Evolutionary conservation across 2,113 vertebrate species (phyloP).

Genomic region (Halichoerus grypus): DNA sequence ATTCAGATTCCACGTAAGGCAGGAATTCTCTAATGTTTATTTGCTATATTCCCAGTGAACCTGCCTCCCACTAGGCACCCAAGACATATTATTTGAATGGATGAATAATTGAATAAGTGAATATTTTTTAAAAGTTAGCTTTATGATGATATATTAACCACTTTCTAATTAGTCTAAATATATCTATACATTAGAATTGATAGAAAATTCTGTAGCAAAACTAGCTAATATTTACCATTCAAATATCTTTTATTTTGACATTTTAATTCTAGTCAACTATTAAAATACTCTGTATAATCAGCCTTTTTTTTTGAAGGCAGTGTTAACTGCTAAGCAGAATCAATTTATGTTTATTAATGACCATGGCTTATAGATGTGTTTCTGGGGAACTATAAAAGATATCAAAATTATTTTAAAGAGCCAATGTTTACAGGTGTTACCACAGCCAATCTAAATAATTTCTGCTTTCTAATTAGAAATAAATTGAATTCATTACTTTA

Average conservation of each 20-base stretch:
- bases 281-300: conserved; percentile 12
- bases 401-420: conserved; percentile 36
- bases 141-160: conserved; percentile 12
- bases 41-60: neutral
- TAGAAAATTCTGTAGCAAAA: neutral
- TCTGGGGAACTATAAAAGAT: conserved; percentile 4
- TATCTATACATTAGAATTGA: neutral
- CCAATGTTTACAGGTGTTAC: neutral
- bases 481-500: neutral
- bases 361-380: neutral
- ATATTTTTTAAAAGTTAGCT: neutral
- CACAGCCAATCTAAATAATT: neutral
- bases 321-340: neutral
- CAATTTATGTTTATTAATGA: neutral
- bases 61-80: neutral
- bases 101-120: neutral
- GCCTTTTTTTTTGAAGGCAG: conserved; percentile 39
- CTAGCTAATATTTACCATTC: neutral
- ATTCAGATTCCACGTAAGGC: neutral
- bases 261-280: neutral
- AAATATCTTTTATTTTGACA: neutral
- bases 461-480: conserved; percentile 17
- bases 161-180: neutral
- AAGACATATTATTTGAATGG: neutral
- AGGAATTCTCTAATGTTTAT: neutral